A percentile compares a stretch with the other conserved stretches of the same genome.
Evolutionary conservation across 2,113 vertebrate species (phyloP).

Genomic region (Choloepus hoffmanni): DNA sequence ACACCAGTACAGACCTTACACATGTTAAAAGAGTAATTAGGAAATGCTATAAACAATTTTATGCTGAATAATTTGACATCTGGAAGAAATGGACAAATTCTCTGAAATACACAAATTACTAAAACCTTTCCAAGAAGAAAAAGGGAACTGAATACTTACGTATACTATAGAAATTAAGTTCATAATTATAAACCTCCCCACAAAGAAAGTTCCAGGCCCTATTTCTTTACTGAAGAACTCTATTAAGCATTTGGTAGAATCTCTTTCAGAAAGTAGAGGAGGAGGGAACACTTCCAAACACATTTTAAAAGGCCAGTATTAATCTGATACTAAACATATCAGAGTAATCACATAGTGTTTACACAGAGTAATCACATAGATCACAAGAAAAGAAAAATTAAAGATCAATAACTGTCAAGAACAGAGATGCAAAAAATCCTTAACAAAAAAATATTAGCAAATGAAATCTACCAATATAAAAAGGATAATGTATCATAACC

Average conservation of each 20-base stretch:
- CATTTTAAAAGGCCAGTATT: too few relatives aligned
- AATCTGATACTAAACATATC: too few relatives aligned
- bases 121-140: background rate
- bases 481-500: too few relatives aligned
- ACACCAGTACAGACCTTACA: background rate
- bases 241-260: background rate
- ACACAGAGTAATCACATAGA: background rate
- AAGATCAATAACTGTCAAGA: too few relatives aligned
- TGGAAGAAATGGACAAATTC: too few relatives aligned
- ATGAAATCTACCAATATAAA: too few relatives aligned
- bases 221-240: background rate
- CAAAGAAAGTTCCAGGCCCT: background rate
- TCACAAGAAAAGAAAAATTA: background rate
- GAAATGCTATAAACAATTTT: too few relatives aligned
- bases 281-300: background rate
- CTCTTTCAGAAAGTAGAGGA: background rate
- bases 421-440: too few relatives aligned
- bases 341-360: too few relatives aligned
- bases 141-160: background rate
- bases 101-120: too few relatives aligned
- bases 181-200: background rate
- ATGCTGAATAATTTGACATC: too few relatives aligned
- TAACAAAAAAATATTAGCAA: too few relatives aligned
- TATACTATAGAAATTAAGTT: conserved; percentile 13
- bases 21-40: background rate